Base-by-base conservation (phyloP, 2,888 invertebrate species). In the Apamea sordens region DNA sequence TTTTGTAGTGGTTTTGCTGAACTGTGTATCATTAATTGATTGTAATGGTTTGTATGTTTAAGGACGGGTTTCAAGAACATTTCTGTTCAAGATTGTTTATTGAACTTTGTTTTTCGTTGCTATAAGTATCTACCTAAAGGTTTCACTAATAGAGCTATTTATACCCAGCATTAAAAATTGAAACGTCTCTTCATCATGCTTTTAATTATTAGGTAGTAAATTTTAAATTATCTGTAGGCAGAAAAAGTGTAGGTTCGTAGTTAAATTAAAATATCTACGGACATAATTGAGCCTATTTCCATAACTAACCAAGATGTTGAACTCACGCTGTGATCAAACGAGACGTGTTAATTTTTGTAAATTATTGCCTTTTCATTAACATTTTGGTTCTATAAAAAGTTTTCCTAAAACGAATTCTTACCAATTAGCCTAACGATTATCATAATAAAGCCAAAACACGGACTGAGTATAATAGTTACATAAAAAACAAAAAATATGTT, bases 251-350 rank as follows among this genome's bases (percentile, higher is more conserved):
- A 74, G 67, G 13, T 59, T n/a, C 24, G 73, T 69, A 73, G 56
- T 80, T 69, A 86, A 83, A 86, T 77, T 77, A 74, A 85, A 86
- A 84, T 80, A 84, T 84, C 65, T 74, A 75, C 72, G 61, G 71
- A 78, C 59, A 83, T 76, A 71, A 78, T 81, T 83, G 70, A 67
- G 73, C 44, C 63, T 73, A 85, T 88, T 89, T 89, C 87, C 85
- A 84, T 85, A 84, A 81, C 83, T 83, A 87, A 89, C 85, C 84
- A 89, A 88, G 86, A 86, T 73, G 77, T 88, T 73, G 82, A 83
- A 53, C 75, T 77, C 90, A 86, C 76, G 90, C 90, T 89, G 89
- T n/a, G 90, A 81, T 82, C 61, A 79, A 84, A 89, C 71, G 82
- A 85, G 63, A 84, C 76, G 83, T 83, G 84, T 86, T 88, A 84